Evolutionary conservation across 2,113 vertebrate genomes (phyloP), one percentile per base, ranked within the genome.

Genomic region (Hymenochirus boettgeri): DNA sequence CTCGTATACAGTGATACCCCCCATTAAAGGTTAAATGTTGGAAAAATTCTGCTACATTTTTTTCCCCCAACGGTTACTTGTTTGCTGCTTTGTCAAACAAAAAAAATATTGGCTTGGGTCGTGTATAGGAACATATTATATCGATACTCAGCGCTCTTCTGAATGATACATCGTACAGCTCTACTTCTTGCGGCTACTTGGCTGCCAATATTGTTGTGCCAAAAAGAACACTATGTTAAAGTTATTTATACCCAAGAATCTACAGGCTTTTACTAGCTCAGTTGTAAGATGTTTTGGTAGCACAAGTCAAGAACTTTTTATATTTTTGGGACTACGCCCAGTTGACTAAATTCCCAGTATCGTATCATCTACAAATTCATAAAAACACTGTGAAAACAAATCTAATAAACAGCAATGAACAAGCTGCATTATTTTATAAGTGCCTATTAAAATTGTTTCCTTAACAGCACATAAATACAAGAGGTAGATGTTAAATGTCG

Each of bases 141-240:
- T 57, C 29, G 54, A 56, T 42, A 52, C 23, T 22, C 18, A 45
- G 26, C 12, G 50, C 61, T 19, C 52, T 33, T 50, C 42, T 19
- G 18, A 15, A 2, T 15, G 3, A 9, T 11, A 8, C 55, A 35
- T n/a, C 23, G 22, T 22, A 29, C 52, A 58, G 58, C 18, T 18
- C 54, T n/a, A 58, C 21, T 39, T 21, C 23, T 22, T 21, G 22
- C 23, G 52, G 31, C 24, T 9, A 25, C 10, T 15, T 33, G 11
- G 13, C 8, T 52, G 56, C 47, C 47, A 59, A 51, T 19, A 2
- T 9, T 5, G 13, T n/a, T 10, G 7, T 48, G 54, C 63, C 55
- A 58, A 66, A 67, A 51, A 59, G 55, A 59, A 52, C 46, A 39
- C 15, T 23, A 10, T 59, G 56, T 67, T 66, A 51, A 6, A 24